These are phyloP conservation scores for Thymallus thymallus DNA, from an alignment of 2,113 vertebrate species.

Conservation along the genomic window DNA sequence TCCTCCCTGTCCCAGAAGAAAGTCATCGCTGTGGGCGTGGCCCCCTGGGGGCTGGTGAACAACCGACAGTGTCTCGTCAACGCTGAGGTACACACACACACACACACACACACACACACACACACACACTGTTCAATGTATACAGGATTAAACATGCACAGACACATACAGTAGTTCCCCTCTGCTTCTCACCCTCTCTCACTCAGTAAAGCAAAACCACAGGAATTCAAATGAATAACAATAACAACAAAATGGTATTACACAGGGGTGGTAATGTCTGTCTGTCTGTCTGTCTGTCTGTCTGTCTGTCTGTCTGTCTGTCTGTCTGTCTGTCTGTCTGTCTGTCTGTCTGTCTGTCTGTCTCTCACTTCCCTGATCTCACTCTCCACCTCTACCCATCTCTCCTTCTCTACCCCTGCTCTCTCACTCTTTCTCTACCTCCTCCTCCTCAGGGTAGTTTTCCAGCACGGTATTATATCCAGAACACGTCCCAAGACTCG, in stretches of 20 bases:
- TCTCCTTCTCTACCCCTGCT: not conserved
- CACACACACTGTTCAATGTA: no score
- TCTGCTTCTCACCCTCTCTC: no score
- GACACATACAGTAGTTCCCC: no score
- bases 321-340: no score
- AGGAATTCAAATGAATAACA: no score
- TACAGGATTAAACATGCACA: no score
- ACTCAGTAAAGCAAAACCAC: no score
- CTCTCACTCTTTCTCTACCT: not conserved
- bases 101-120: no score
- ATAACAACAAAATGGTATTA: not conserved
- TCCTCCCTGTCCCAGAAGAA: slow-evolving; percentile 68
- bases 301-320: no score
- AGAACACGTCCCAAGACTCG: slow-evolving; percentile 56
- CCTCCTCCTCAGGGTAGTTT: slow-evolving; percentile 75
- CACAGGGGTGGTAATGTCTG: not conserved
- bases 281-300: no score
- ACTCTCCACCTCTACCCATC: no score
- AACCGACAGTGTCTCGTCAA: slow-evolving; percentile 73
- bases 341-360: no score
- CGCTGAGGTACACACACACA: slow-evolving; percentile 66
- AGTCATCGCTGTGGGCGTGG: slow-evolving; percentile 81
- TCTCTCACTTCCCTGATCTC: not conserved
- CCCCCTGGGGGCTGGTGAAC: slow-evolving; percentile 80
- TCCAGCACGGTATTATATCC: slow-evolving; percentile 73